phyloP scores from a whole-genome alignment of 1,140 invertebrate species.

The Neodiprion virginianus region DNA sequence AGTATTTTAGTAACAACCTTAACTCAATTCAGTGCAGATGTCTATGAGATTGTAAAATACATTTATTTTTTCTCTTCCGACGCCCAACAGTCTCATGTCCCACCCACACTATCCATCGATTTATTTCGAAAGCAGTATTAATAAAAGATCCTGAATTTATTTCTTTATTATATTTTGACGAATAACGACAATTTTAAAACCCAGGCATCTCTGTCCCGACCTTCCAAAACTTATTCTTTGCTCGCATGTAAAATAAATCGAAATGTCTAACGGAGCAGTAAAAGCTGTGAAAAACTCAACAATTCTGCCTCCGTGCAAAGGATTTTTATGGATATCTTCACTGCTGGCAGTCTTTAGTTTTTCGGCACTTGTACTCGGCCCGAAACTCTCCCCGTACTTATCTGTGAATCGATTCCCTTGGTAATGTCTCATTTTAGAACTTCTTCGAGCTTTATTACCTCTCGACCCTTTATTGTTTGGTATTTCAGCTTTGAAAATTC shows the following conservation, averaged over 20 bases:
- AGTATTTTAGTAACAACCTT: conserved; percentile 18
- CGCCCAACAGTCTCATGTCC: conserved; percentile 30
- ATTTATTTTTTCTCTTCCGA: conserved; percentile 30
- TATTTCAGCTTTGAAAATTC: not conserved
- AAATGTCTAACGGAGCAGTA: conserved; percentile 22
- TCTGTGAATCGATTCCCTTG: not conserved
- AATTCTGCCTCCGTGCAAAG: conserved; percentile 28
- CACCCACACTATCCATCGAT: conserved; percentile 34
- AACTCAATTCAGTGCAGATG: conserved; percentile 22
- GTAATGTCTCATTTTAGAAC: conserved; percentile 10
- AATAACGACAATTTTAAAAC: conserved; percentile 29
- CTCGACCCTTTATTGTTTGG: conserved; percentile 7
- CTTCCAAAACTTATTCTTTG: conserved; percentile 30
- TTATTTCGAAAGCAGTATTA: conserved; percentile 32
- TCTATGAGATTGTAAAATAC: conserved; percentile 32
- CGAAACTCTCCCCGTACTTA: not conserved
- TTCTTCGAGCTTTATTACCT: conserved; percentile 8
- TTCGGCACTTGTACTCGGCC: conserved; percentile 21
- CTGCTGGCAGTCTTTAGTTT: conserved; percentile 23
- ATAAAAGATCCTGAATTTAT: conserved; percentile 28
- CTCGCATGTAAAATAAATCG: conserved; percentile 29
- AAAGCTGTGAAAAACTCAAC: conserved; percentile 36
- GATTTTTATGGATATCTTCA: conserved; percentile 22
- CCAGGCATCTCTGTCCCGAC: conserved; percentile 27
- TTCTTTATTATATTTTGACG: conserved; percentile 24